Evolutionary conservation across 2,113 vertebrate genomes (phyloP), one percentile per base, ranked within the genome.

Genomic region (Dendrocopos noguchii): DNA sequence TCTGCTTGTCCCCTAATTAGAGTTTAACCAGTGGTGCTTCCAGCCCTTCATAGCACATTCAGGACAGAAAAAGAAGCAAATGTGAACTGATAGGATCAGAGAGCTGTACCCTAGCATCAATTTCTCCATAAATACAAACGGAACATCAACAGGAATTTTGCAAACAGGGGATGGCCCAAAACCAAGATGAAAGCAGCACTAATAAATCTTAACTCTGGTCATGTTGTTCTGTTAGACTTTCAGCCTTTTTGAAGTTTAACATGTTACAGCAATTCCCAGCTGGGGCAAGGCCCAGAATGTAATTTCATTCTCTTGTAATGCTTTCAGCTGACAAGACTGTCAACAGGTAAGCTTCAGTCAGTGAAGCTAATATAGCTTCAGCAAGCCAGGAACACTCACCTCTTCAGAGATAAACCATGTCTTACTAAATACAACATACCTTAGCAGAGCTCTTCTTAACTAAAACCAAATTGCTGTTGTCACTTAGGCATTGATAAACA

Each of bases 1-100:
- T 96, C 90, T 89, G 80, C 59, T 91, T 84, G 74, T 29, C 47
- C 56, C 42, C 52, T 94, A 95, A 97, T 91, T 94, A 65, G 80
- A 74, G 66, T 96, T 84, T 93, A 96, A 91, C 94, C 70, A 95
- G 57, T 56, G 75, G 42, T n/a, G 27, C n/a, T 87, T 74, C 68
- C 10, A 59, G 78, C 72, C 67, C 52, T 82, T 80, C 14, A 4
- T 7, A 77, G 56, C 24, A 63, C 68, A 72, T 57, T 74, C 89
- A 81, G 77, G 91, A 53, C n/a, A 77, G 28, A 88, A 73, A 85
- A 52, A 80, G 89, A 84, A 86, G 86, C 56, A 92, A 96, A 87
- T 90, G 18, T 39, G 83, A 90, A 76, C 74, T 72, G 91, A 93
- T 88, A 59, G 60, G 59, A 94, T 89, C 91, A 87, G 81, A 92